Base-by-base conservation (phyloP, 2,113 vertebrate genomes). In the Indicator maculatus region DNA sequence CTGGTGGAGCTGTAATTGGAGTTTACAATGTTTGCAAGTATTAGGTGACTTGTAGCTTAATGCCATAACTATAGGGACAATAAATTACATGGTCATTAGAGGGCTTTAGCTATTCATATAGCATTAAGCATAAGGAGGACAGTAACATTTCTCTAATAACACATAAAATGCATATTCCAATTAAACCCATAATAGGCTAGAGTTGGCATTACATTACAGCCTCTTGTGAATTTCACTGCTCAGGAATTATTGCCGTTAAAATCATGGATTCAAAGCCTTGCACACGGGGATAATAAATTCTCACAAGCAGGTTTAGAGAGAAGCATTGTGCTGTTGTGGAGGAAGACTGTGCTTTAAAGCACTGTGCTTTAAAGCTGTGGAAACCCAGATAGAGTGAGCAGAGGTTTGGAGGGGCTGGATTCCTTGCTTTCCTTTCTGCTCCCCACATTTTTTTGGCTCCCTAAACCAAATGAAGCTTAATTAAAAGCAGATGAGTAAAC, bases 21-120 rank as follows among this genome's bases (percentile, higher is more conserved):
- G 83, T 94, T 93, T 90, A 93, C 84, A 83, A 72, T 97, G 96
- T 95, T 96, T 95, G 95, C 77, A 92, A 95, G 94, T 93, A 85
- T 84, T 93, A 96, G 74, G 72, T 82, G 96, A 96, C 95, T 96
- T 95, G 52, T 88, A 96, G 87, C 85, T 93, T 95, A 94, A 66
- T 95, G 87, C 96, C 78, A 69, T 95, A 93, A 94, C 91, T 88
- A 59, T 89, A 86, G 87, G 63, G 72, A 86, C 80, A 95, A 91
- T 94, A 91, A 84, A 86, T 85, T 76, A 91, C 72, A 83, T 13
- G 66, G 70, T 91, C 85, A 92, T 81, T 86, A 96, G 60, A 77
- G 36, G 38, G 85, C 89, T 95, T 95, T 90, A 91, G 91, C 92
- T 90, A 52, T 92, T 82, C 87, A 89, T 72, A 60, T 61, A 92